Evolutionary conservation across 2,888 invertebrate species (phyloP).

Genomic region (Epiperipatus broadwayi): DNA sequence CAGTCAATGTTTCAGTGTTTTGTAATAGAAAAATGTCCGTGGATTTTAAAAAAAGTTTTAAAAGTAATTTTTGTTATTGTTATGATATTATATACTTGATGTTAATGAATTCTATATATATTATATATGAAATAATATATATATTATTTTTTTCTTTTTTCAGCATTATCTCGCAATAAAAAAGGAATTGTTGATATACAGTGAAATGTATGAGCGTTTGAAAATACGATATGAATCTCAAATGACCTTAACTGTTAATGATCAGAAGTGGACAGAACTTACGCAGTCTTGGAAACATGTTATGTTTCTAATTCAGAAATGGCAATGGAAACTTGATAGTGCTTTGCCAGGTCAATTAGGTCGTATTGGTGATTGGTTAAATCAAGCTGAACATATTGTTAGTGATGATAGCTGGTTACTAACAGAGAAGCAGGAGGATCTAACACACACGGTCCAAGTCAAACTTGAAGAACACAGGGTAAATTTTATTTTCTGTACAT

Average conservation of each 20-base stretch:
- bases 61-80: too few species aligned
- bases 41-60: too few species aligned
- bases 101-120: too few species aligned
- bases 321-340: slow-evolving; percentile 74
- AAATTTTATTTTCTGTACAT: slow-evolving; percentile 12
- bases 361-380: slow-evolving; percentile 70
- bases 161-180: slow-evolving; percentile 59
- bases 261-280: slow-evolving; percentile 66
- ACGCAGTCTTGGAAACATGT: slow-evolving; percentile 60
- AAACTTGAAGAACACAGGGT: slow-evolving; percentile 47
- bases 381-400: slow-evolving; percentile 60
- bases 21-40: too few species aligned
- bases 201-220: slow-evolving; percentile 51
- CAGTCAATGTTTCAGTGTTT: too few species aligned
- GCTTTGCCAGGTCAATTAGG: slow-evolving; percentile 66
- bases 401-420: slow-evolving; percentile 66
- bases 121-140: too few species aligned
- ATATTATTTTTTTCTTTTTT: slow-evolving; percentile 14
- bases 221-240: slow-evolving; percentile 59
- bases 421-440: slow-evolving; percentile 44
- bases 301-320: slow-evolving; percentile 45
- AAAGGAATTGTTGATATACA: slow-evolving; percentile 51
- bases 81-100: too few species aligned
- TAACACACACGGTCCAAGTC: slow-evolving; percentile 21
- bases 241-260: slow-evolving; percentile 57